Base-by-base conservation (phyloP, 1,140 invertebrate genomes). In the Dendroctonus ponderosae region DNA sequence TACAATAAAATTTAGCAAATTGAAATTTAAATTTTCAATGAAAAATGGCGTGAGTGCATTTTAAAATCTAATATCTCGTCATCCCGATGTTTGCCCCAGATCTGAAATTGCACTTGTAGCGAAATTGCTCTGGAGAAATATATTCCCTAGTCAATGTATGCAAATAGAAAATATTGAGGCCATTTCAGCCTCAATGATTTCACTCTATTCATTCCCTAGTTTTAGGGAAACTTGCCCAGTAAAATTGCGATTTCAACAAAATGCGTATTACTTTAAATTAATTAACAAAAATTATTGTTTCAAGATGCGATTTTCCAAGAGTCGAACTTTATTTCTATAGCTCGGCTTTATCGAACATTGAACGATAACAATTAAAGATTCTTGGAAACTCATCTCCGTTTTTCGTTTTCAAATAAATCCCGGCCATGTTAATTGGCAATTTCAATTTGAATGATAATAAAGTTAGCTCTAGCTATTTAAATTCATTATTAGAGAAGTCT, bases 121-220 rank as follows among this genome's bases (percentile, higher is more conserved):
- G 38, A 38, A 38, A 53, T 53, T 53, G 52, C 52, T 50, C 26
- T 26, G 26, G 26, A 15, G 56, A 40, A 26, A 44, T 58, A 40
- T 58, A 58, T 58, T 39, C 44, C 15, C 40, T 7, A 58, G 56
- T 44, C 56, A 58, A 58, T 58, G 56, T 58, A 58, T 58, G 56
- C 56, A 58, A 58, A 58, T 58, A 58, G 56, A 58, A 58, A 58
- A 58, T 41, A 58, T 58, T 58, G 56, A 58, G 56, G 56, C 12
- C 56, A 58, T 42, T 26, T 26, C 26, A 26, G 26, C 26, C 26
- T 26, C 26, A 26, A 26, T 26, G 26, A 26, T 26, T 26, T 26
- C 26, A 26, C 26, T 26, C 26, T 26, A 3, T 26, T 26, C 1
- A 26, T 26, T 26, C 3, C 26, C 26, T 26, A 26, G 26, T 26